Evolutionary conservation across 2,113 vertebrate genomes (phyloP), one percentile per base, ranked within the genome.

Genomic region (Lamprotornis superbus): DNA sequence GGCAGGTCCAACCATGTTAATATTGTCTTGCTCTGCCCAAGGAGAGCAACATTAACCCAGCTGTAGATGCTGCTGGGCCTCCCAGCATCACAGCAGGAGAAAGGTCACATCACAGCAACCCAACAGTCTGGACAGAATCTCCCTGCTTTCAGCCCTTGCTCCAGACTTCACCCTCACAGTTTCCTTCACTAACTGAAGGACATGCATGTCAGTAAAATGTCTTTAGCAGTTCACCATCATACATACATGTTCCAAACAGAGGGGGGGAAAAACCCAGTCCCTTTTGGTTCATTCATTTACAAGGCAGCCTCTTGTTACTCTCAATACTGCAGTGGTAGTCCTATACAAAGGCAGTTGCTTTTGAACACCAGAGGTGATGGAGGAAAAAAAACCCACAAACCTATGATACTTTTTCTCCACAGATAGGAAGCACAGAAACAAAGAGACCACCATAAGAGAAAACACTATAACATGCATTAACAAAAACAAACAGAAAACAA

Each of bases 261-360:
- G 14, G 8, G 16, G 19, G n/a, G 19, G 15, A 1, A 7, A 8
- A 47, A 0, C 1, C 6, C 22, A 22, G 10, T 20, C 9, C 13
- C 3, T 39, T 68, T 76, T 9, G 8, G 27, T 46, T 67, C 28
- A 19, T 11, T 80, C 20, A 64, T 28, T 83, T 65, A 53, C n/a
- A 85, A 91, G 91, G 15, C 81, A 96, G 78, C 6, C 47, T 69
- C 28, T 33, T 50, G 60, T 46, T 46, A 33, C 15, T 64, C 49
- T 10, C 19, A 73, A 33, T 19, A 49, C 19, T 30, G 33, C 47
- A 73, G 35, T 5, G 12, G 53, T 17, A 57, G 11, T 40, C 10
- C 46, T 75, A 8, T 12, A 57, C 44, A 71, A 80, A 30, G 44
- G 17, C 20, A 79, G 24, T 19, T 28, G 57, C 44, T 75, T 93